Conservation (phyloP, 1,140 invertebrate genomes). For the Papilio dardanus region DNA sequence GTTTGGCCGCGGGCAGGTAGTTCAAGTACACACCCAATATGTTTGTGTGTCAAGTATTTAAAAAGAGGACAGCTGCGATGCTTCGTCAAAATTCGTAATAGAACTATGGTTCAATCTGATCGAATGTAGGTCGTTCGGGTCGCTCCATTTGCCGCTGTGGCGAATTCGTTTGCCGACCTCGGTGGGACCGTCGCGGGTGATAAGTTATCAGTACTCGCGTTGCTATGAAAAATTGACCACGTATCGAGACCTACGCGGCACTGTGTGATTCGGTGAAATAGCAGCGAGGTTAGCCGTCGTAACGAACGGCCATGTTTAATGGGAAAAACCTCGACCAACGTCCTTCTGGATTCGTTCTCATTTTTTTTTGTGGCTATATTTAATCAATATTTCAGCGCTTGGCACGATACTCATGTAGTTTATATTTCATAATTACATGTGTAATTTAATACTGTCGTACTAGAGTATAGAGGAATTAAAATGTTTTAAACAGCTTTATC, state of each 20-base stretch:
- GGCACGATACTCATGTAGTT: conserved; percentile 14
- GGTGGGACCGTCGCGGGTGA: conserved; percentile 61
- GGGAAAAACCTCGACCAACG: conserved; percentile 23
- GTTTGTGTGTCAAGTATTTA: conserved; percentile 29
- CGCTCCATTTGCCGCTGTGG: conserved; percentile 77
- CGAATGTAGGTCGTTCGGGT: conserved; percentile 76
- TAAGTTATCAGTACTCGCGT: conserved; percentile 68
- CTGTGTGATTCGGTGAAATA: conserved; percentile 27
- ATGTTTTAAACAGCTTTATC: neutral
- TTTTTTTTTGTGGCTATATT: conserved; percentile 26
- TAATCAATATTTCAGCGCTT: conserved; percentile 33
- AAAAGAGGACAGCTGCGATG: conserved; percentile 13
- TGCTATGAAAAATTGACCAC: conserved; percentile 52
- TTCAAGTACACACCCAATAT: conserved; percentile 32
- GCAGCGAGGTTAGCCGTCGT: conserved; percentile 20
- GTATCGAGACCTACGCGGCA: conserved; percentile 36
- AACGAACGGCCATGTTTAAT: conserved; percentile 35
- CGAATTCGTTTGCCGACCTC: conserved; percentile 78
- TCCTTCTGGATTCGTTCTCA: conserved; percentile 14
- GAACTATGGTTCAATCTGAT: conserved; percentile 66
- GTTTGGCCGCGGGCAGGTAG: conserved; percentile 25
- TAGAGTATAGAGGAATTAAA: conserved; percentile 4
- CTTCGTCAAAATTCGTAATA: conserved; percentile 38
- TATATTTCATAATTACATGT: conserved; percentile 25
- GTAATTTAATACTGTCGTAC: conserved; percentile 20